Base-by-base conservation (phyloP, 1,140 invertebrate species). In the Drosophila obscura region DNA sequence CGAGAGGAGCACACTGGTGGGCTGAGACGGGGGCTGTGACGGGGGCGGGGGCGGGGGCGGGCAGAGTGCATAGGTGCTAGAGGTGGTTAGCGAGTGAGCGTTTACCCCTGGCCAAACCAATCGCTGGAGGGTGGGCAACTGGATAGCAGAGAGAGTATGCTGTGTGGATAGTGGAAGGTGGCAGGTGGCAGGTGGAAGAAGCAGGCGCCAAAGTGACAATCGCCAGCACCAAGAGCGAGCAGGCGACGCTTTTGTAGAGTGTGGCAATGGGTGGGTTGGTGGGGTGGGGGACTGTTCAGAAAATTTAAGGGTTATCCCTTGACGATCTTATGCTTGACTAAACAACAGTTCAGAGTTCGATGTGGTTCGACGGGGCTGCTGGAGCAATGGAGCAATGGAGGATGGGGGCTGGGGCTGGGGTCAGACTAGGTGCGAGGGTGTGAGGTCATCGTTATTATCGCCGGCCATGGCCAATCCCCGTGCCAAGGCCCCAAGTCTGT, bases 271-370 rank as follows among this genome's bases (percentile, higher is more conserved):
- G 53, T 43, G 72, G 41, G 39, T n/a, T n/a, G n/a, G n/a, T n/a
- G n/a, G n/a, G n/a, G n/a, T n/a, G 26, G 64, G 73, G 46, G 19
- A 57, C 59, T 65, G 73, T 73, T 51, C 56, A 75, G 71, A 85
- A 39, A 39, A 85, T 85, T 85, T 79, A 85, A 79, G 79, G 82
- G 82, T 75, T 82, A 88, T 88, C 82, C 83, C 82, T 88, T 79
- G 82, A 68, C 68, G 82, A 88, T 88, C 83, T 82, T 74, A 88
- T 63, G 82, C 62, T 76, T 77, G 82, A 85, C 82, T 82, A 75
- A 73, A 66, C 81, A 87, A 66, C 63, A 69, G 67, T 69, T 71
- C 65, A 66, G 72, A 69, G 64, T 71, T 71, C 67, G 66, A 62
- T 66, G 24, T 46, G 58, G 46, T 57, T 68, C 63, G 51, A 19